These are phyloP conservation scores for Mylabris phalerata DNA, from an alignment of 1,140 invertebrate species.

Conservation along the genomic window DNA sequence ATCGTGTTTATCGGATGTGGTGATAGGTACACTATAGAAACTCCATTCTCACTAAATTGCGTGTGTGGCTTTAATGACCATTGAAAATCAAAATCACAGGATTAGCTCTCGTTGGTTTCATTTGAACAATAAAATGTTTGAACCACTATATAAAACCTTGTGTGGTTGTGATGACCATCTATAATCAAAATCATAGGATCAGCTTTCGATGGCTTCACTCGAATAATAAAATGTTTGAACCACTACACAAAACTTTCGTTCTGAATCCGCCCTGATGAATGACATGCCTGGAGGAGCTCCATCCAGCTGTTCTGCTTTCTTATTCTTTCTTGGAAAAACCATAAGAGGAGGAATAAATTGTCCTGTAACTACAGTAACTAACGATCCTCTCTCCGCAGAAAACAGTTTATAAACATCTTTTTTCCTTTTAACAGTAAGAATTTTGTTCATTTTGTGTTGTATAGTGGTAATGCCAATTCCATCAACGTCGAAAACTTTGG, in stretches of 20 bases:
- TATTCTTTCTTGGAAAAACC: slow-evolving; percentile 38
- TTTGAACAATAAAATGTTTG: slow-evolving; percentile 27
- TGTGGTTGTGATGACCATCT: slow-evolving; percentile 27
- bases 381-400: slow-evolving; percentile 44
- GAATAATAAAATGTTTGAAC: slow-evolving; percentile 33
- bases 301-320: slow-evolving; percentile 27
- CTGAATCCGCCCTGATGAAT: slow-evolving; percentile 23
- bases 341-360: slow-evolving; percentile 27
- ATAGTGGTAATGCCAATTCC: slow-evolving; percentile 27
- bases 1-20: slow-evolving; percentile 35
- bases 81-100: slow-evolving; percentile 31
- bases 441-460: slow-evolving; percentile 41
- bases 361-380: slow-evolving; percentile 42
- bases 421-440: slow-evolving; percentile 40
- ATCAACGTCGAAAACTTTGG: slow-evolving; percentile 30
- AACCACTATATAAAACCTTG: slow-evolving; percentile 24
- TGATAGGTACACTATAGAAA: slow-evolving; percentile 31
- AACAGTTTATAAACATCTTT: slow-evolving; percentile 43
- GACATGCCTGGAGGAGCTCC: slow-evolving; percentile 10
- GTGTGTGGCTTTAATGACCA: slow-evolving; percentile 24
- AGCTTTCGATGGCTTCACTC: slow-evolving; percentile 23
- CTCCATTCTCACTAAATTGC: slow-evolving; percentile 31
- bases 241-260: slow-evolving; percentile 28
- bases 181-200: slow-evolving; percentile 29
- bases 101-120: slow-evolving; percentile 23